Evolutionary conservation across 37 sponge, comb jelly and placozoan species (phyloP), one percentile per base, ranked within the genome.

Genomic region (Oscarella lobularis): DNA sequence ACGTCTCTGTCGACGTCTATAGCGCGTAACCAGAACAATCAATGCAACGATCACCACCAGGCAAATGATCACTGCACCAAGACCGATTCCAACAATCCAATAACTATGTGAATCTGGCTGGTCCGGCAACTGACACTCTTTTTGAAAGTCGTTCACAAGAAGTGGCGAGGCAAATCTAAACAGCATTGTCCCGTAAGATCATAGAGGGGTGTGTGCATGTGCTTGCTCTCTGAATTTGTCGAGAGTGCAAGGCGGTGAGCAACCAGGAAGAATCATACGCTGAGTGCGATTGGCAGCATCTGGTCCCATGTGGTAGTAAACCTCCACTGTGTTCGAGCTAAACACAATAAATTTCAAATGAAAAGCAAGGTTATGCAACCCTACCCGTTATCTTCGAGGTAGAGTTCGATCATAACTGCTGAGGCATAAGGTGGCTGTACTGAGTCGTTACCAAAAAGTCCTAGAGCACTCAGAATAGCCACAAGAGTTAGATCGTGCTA

Each of bases 381-480:
- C 20, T 27, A 48, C 60, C 60, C 60, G 20, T 48, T 48, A 20
- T 48, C 60, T n/a, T n/a, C n/a, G 20, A 20, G 20, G 20, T 68
- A 68, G 4, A 68, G 31, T 14, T 68, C 71, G 29, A 68, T 68
- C 6, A 68, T 29, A 35, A 68, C 71, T 34, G 4, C 6, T 5
- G 71, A 68, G 6, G 71, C 71, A 14, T 68, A 68, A 5, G 71
- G 71, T 30, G 71, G 71, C 31, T 48, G 60, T n/a, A n/a, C n/a
- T n/a, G 20, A 27, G 35, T 68, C 71, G 29, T 14, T 14, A 35
- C 33, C 31, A 4, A 5, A 68, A 35, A 68, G 5, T 5, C 31
- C 71, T 4, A 68, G 71, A 68, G 35, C 71, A 29, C 31, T 4
- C 33, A 68, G 31, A 14, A 68, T 14, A 4, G 71, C 71, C 5